Conservation (phyloP, 2,797 vertebrate species). For the Chromobotia macracanthus region DNA sequence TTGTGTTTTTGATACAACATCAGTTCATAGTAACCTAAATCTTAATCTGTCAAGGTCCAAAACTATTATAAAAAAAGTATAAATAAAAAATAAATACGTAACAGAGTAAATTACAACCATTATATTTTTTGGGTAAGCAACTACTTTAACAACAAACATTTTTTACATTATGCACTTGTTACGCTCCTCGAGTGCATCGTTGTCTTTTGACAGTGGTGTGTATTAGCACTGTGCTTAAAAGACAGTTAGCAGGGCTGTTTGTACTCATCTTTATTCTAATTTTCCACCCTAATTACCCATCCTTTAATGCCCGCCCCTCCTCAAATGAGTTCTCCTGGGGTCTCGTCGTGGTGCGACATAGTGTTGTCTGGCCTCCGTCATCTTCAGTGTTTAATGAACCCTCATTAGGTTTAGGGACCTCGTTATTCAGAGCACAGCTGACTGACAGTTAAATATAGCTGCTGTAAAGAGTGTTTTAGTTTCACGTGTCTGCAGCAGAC, state of each 20-base stretch:
- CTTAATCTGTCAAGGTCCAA: no score
- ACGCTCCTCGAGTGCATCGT: not conserved
- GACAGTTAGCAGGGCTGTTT: constrained; percentile 60
- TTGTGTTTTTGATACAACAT: no score
- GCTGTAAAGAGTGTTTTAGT: not conserved
- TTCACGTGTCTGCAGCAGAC: no score
- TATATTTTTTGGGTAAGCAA: not conserved
- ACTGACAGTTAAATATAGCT: constrained; percentile 4
- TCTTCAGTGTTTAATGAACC: constrained; percentile 7
- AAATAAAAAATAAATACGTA: no score
- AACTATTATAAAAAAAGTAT: no score
- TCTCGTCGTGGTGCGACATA: not conserved
- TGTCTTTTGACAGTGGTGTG: not conserved
- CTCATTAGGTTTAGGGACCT: constrained; percentile 5
- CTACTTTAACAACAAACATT: no score
- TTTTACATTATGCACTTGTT: not conserved
- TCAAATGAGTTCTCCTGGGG: not conserved
- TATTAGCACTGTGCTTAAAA: constrained; percentile 37
- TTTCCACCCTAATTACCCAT: constrained; percentile 63
- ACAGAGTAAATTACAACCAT: no score
- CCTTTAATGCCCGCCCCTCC: not conserved
- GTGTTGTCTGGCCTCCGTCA: constrained; percentile 5
- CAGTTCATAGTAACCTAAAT: no score
- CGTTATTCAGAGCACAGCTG: not conserved
- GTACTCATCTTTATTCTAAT: constrained; percentile 39